Evolutionary conservation across 1,140 invertebrate species (phyloP).

Genomic region (Drosophila sp.): DNA sequence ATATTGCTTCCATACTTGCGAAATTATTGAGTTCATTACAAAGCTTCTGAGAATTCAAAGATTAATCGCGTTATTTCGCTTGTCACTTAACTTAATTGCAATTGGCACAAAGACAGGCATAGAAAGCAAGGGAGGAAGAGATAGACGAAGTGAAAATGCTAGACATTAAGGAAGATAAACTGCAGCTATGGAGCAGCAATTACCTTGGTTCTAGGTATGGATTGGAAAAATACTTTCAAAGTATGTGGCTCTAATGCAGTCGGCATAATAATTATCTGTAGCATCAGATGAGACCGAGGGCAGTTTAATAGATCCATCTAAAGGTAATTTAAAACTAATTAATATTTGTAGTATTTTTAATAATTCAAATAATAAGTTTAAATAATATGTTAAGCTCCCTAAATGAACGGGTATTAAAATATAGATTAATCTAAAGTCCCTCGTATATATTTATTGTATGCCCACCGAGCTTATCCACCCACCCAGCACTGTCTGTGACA

Average conservation of each 20-base stretch:
- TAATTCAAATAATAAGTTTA: too few species aligned
- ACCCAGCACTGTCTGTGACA: conserved; percentile 65
- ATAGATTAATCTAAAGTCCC: background rate
- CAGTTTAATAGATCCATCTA: background rate
- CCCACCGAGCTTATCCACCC: conserved; percentile 35
- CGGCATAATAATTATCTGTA: conserved; percentile 74
- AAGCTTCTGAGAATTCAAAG: conserved; percentile 34
- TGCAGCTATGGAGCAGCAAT: conserved; percentile 4
- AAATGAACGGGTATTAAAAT: background rate
- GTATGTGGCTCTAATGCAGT: conserved; percentile 63
- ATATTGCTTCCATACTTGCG: background rate
- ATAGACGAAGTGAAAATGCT: background rate
- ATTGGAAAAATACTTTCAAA: conserved; percentile 32
- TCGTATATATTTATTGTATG: conserved; percentile 6
- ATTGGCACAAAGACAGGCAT: conserved; percentile 39
- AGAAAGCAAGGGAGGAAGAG: background rate
- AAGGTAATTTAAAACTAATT: background rate
- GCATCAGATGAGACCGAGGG: conserved; percentile 52
- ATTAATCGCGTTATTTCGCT: conserved; percentile 57
- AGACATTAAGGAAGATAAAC: background rate
- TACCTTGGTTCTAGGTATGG: background rate
- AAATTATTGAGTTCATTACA: conserved; percentile 12
- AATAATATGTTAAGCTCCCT: background rate
- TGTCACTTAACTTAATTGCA: conserved; percentile 78
- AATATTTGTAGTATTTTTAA: too few species aligned